phyloP scores from a whole-genome alignment of 2,113 vertebrate genomes.

The Apodemus speciosus region DNA sequence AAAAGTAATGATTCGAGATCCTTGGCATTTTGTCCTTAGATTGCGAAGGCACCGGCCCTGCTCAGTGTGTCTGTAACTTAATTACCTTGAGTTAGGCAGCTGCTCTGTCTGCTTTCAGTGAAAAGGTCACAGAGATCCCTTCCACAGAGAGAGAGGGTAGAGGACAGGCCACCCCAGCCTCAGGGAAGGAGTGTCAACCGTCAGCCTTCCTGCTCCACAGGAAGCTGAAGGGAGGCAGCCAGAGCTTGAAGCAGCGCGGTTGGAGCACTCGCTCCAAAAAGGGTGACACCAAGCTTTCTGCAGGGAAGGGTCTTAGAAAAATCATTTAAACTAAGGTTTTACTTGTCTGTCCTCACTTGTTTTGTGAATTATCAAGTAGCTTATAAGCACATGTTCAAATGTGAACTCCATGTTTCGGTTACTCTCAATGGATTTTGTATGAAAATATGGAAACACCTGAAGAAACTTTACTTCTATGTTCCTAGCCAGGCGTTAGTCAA shows the following conservation, averaged over 20 bases:
- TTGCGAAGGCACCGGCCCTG: neutral
- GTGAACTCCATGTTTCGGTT: neutral
- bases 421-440: neutral
- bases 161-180: neutral
- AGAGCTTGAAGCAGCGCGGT: neutral
- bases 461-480: neutral
- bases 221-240: neutral
- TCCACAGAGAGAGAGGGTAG: neutral
- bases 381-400: neutral
- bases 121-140: neutral
- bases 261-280: neutral
- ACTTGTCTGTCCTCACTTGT: neutral
- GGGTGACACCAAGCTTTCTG: neutral
- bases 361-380: neutral
- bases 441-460: neutral
- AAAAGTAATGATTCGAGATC: neutral
- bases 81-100: neutral
- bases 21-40: constrained; percentile 6
- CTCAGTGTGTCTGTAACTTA: neutral
- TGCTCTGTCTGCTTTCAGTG: neutral
- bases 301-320: constrained; percentile 14
- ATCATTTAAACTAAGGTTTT: neutral
- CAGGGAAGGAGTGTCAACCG: neutral
- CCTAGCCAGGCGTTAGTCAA: neutral
- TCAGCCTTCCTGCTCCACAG: neutral